A percentile compares a stretch with the other conserved stretches of the same genome.
Evolutionary conservation across 2,113 vertebrate genomes (phyloP).

Genomic region (Xiphorhynchus elegans): DNA sequence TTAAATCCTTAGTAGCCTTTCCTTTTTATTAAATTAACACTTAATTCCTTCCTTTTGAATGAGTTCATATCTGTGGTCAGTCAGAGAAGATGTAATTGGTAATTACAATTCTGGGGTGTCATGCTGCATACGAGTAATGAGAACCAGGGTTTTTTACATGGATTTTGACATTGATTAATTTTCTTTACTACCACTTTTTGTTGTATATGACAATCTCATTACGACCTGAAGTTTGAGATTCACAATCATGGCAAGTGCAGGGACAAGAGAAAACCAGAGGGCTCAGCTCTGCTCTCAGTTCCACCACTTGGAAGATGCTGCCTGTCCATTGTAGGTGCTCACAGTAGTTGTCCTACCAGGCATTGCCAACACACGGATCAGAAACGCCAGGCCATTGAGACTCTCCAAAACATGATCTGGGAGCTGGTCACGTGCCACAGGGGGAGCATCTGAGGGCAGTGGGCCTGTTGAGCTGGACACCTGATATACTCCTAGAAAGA

Average conservation of each 20-base stretch:
- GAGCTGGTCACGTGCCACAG: neutral
- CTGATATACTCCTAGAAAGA: neutral
- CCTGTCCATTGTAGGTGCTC: no score
- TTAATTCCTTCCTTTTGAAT: conserved; percentile 14
- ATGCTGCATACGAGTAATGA: neutral
- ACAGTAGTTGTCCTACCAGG: rapidly evolving
- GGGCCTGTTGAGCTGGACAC: rapidly evolving
- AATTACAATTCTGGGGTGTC: neutral
- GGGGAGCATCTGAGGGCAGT: rapidly evolving
- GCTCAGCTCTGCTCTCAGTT: neutral
- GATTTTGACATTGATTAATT: neutral
- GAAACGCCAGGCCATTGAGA: neutral
- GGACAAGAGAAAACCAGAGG: neutral
- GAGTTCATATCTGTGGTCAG: neutral
- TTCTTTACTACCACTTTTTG: neutral
- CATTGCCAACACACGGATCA: rapidly evolving
- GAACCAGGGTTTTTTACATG: neutral
- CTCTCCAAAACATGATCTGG: neutral
- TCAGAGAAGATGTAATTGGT: neutral
- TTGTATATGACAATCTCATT: neutral
- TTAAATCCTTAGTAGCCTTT: conserved; percentile 19
- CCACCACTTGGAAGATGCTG: neutral
- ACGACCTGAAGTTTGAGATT: neutral
- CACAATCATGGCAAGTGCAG: rapidly evolving
- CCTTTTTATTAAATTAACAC: conserved; percentile 6